Conservation (phyloP, 1,140 invertebrate genomes). For the Euglossa dilemma region DNA sequence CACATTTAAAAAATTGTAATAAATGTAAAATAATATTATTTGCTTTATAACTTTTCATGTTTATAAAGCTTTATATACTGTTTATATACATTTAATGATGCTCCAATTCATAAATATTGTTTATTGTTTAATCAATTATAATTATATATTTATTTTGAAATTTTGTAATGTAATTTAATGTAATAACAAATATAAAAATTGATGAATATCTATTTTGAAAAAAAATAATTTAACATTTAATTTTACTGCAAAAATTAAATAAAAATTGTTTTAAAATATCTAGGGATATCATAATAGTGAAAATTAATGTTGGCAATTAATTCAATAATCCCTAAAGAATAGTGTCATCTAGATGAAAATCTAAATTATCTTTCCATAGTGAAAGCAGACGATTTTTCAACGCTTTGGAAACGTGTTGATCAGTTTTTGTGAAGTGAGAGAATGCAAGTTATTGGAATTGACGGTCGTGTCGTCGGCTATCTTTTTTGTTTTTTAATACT, state of each 20-base stretch:
- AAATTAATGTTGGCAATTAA: conserved; percentile 3
- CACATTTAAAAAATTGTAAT: background rate
- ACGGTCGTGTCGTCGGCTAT: conserved; percentile 70
- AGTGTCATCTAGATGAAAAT: conserved; percentile 34
- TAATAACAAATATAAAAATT: background rate
- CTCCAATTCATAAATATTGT: background rate
- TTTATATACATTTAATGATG: background rate
- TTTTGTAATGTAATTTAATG: background rate
- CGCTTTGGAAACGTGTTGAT: conserved; percentile 7
- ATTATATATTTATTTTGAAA: background rate
- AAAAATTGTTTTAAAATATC: background rate
- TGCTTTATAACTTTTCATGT: background rate
- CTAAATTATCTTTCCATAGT: conserved; percentile 29
- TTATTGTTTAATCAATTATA: background rate
- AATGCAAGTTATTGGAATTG: conserved; percentile 50
- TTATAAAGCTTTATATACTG: too few relatives aligned
- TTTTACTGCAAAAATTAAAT: background rate
- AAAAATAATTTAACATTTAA: background rate
- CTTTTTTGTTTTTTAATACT: conserved; percentile 77
- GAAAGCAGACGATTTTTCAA: conserved; percentile 39
- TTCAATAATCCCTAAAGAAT: conserved; percentile 27
- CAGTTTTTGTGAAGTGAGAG: conserved; percentile 33
- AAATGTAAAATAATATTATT: background rate
- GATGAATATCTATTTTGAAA: background rate
- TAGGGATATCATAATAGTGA: background rate